phyloP scores from a whole-genome alignment of 2,113 vertebrate species.

The Motacilla tschutschensis region DNA sequence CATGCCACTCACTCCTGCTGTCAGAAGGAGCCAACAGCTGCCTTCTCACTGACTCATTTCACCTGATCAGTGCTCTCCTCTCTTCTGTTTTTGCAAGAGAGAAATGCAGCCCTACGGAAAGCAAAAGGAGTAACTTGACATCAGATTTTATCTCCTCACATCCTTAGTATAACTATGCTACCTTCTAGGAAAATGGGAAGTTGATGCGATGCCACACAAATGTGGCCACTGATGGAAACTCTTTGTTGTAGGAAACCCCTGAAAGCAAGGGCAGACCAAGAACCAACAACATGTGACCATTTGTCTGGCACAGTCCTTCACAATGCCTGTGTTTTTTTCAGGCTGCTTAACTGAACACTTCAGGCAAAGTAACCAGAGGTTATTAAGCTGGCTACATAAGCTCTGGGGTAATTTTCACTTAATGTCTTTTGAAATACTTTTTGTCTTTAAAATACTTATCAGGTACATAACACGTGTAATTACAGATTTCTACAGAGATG shows the following conservation, averaged over 20 bases:
- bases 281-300: background rate
- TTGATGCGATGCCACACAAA: accelerated
- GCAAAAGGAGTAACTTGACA: background rate
- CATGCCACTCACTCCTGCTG: background rate
- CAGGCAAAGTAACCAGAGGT: background rate
- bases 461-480: background rate
- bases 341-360: background rate
- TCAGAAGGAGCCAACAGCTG: background rate
- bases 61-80: background rate
- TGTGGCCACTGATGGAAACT: background rate
- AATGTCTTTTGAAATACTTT: background rate
- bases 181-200: background rate
- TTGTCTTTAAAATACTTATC: background rate
- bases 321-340: background rate
- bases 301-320: background rate
- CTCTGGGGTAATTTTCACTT: background rate
- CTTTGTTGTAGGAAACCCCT: background rate
- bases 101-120: conserved; percentile 5
- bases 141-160: background rate
- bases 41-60: background rate
- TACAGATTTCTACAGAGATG: background rate
- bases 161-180: background rate
- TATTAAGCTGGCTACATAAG: background rate
- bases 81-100: background rate
- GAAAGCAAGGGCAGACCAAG: background rate